Evolutionary conservation across 2,113 vertebrate genomes (phyloP).

Genomic region (Scopus umbretta): DNA sequence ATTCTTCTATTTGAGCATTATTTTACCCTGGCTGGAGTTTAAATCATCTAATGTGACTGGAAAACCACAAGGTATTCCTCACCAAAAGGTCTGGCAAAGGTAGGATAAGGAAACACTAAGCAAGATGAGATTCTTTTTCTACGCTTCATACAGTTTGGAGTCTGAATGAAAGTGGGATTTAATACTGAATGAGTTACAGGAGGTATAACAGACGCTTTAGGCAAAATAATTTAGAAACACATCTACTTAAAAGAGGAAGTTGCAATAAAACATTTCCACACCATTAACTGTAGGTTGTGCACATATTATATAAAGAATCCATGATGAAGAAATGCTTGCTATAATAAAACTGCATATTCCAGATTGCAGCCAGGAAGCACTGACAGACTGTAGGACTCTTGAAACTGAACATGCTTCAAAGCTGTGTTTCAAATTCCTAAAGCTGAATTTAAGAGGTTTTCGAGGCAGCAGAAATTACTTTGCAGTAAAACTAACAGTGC

Average conservation of each 20-base stretch:
- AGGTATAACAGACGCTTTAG: conserved; percentile 5
- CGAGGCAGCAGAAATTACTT: background rate
- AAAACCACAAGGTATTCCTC: background rate
- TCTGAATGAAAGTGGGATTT: background rate
- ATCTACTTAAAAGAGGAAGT: conserved; percentile 23
- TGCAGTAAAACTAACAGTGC: conserved; percentile 42
- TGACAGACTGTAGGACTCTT: background rate
- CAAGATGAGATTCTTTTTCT: background rate
- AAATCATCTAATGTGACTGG: background rate
- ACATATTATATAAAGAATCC: conserved; percentile 16
- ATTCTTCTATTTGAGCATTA: background rate
- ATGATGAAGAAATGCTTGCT: background rate
- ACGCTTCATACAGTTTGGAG: background rate
- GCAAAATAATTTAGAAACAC: conserved; percentile 54
- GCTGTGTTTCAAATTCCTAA: conserved; percentile 14
- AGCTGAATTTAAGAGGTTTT: conserved; percentile 29
- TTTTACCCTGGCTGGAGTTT: background rate
- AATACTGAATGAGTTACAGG: background rate
- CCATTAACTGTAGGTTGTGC: conserved; percentile 32
- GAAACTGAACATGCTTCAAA: background rate
- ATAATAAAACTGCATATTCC: background rate
- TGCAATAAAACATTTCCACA: conserved; percentile 35
- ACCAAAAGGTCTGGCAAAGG: background rate
- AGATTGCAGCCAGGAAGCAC: background rate
- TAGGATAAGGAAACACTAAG: background rate